Evolutionary conservation across 1,140 invertebrate genomes (phyloP), one percentile per base, ranked within the genome.

Genomic region (Phymorhynchus buccinoides): DNA sequence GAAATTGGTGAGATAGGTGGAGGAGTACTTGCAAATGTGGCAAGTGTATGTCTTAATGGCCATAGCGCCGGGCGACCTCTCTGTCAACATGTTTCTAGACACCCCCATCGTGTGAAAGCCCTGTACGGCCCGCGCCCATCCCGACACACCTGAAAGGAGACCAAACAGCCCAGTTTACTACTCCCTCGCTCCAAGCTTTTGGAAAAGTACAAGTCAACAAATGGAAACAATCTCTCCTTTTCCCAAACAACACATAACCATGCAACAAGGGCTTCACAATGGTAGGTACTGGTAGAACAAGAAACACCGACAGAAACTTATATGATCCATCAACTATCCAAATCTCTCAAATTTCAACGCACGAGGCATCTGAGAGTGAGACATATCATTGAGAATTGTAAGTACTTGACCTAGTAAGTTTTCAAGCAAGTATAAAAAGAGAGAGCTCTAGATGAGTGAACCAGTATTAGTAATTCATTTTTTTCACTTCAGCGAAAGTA

Each of bases 1-100:
- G 56, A 79, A 85, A 75, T 87, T 87, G 73, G 83, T 83, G 75
- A 83, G 32, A 41, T 66, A 66, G n/a, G 62, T 66, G n/a, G 81
- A 41, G 41, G 81, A 83, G 32, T 83, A 83, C n/a, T 71, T 83
- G 66, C 81, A 83, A 42, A 83, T 44, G 32, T 68, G n/a, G 37
- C 81, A 83, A 66, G 81, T 83, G 39, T 83, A 83, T 7, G 66
- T 68, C 44, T 83, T 83, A 66, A 56, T 81, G 80, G 52, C 52
- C 80, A 81, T 66, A 39, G 80, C 18, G 35, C 14, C n/a, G 48
- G 62, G 12, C 22, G 62, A 41, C 27, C 52, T 66, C 32, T 32
- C 52, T 41, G 73, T 41, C 35, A 75, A 75, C 35, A 41, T 41
- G 73, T 75, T 75, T 66, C 62, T 81, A 39, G 80, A 37, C 62